Percentiles rank a stretch among this genome's conserved stretches.
phyloP scores from a whole-genome alignment of 1,140 invertebrate genomes.

The Dendroctonus valens region DNA sequence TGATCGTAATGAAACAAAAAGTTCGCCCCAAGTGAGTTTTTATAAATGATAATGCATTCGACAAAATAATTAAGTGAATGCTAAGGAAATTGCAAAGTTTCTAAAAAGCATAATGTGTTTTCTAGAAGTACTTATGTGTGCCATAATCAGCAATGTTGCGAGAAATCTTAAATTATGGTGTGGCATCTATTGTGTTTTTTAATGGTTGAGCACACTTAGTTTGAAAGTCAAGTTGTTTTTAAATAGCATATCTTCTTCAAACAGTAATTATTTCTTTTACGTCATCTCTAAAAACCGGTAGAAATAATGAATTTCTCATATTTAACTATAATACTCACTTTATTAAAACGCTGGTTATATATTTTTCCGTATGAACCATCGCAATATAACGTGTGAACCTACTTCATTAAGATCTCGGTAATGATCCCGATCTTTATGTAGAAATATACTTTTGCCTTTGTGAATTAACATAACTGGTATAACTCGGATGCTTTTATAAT shows the following conservation, averaged over 20 bases:
- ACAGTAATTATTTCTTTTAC: constrained; percentile 3
- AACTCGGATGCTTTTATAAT: constrained; percentile 27
- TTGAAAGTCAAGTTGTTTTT: too few species aligned
- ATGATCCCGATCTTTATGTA: constrained; percentile 31
- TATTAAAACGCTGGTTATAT: constrained; percentile 27
- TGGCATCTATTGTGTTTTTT: too few species aligned
- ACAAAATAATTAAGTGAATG: too few species aligned
- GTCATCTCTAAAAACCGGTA: constrained; percentile 2
- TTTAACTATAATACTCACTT: constrained; percentile 23
- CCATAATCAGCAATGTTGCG: too few species aligned
- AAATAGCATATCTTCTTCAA: background rate
- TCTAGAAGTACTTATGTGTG: too few species aligned
- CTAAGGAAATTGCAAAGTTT: too few species aligned
- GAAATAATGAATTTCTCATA: constrained; percentile 21
- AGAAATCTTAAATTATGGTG: too few species aligned
- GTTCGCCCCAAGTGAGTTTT: too few species aligned
- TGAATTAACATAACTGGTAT: constrained; percentile 32
- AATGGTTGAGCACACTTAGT: too few species aligned
- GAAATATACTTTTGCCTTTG: constrained; percentile 26
- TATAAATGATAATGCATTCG: too few species aligned
- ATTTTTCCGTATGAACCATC: constrained; percentile 29
- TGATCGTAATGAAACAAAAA: too few species aligned
- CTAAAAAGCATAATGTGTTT: too few species aligned
- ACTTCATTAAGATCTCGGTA: constrained; percentile 34
- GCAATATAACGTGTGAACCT: constrained; percentile 36